Evolutionary conservation across 2,888 invertebrate species (phyloP), one percentile per base, ranked within the genome.

Genomic region (Cryptus viduatorius): DNA sequence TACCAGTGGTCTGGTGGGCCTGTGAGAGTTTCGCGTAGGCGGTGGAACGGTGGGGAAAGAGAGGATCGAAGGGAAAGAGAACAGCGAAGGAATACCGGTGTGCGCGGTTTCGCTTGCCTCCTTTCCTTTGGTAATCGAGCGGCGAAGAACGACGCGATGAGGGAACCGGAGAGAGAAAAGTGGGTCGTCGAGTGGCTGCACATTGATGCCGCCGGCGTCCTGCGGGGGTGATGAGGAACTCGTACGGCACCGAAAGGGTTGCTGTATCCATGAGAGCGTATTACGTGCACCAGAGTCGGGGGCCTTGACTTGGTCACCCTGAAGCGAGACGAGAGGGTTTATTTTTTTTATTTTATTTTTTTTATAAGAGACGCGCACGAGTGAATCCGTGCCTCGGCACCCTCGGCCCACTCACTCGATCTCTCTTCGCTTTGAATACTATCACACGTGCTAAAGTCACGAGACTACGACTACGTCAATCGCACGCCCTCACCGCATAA

Each of bases 271-370:
- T 31, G 68, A 48, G 69, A 68, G 19, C 65, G 29, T 72, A 44
- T 50, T 31, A n/a, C 48, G 73, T 71, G 42, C 31, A 53, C n/a
- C 53, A 48, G 16, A 82, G 83, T 50, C 68, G 79, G 84, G 87
- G 86, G 89, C 89, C 90, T 89, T 91, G 90, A 89, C 91, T 90
- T 81, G 88, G 88, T 91, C 90, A 91, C 89, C 91, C 88, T 89
- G 89, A 89, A 87, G 86, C 76, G 78, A 82, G 77, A 77, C 65
- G 80, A 86, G 87, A 86, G 86, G 81, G 83, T 82, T 16, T 3
- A n/a, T 31, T 79, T 4, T 24, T 24, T 31, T 29, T 29, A 29
- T 59, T 14, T 29, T n/a, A 29, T 29, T 59, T 31, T 5, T 56
- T 56, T 56, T 72, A 79, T 46, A 67, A 86, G 86, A 84, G 76